Conservation (phyloP, 2,797 vertebrate species). For the Garrulus glandarius region DNA sequence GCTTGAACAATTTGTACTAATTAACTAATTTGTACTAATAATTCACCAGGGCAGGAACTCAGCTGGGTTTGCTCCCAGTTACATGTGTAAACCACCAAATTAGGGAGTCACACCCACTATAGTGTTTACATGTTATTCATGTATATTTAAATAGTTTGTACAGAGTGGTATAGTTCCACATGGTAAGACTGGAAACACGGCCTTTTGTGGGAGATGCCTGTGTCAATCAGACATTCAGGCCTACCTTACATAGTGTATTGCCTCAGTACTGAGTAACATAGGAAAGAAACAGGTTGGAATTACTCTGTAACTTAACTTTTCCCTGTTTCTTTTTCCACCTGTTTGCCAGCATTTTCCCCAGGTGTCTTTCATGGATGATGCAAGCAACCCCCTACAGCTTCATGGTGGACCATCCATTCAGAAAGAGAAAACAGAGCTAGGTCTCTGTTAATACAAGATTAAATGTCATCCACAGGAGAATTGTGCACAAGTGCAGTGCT, state of each 20-base stretch:
- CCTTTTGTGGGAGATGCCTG: background rate
- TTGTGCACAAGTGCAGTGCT: background rate
- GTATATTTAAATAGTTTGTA: background rate
- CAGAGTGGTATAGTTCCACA: background rate
- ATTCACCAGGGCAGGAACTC: background rate
- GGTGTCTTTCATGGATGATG: background rate
- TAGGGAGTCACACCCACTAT: background rate
- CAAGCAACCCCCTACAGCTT: background rate
- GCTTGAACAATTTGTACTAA: background rate
- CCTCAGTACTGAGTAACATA: background rate
- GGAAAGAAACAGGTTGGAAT: background rate
- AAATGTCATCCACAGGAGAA: background rate
- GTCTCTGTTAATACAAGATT: background rate
- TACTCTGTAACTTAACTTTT: background rate
- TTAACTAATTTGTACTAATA: background rate
- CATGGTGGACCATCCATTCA: background rate
- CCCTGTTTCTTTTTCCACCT: background rate
- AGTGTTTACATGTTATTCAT: background rate
- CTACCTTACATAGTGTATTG: background rate
- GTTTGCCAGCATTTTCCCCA: background rate
- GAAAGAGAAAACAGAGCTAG: background rate
- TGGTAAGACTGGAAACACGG: rapidly evolving
- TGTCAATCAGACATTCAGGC: background rate
- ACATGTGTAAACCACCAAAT: background rate
- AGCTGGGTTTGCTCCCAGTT: background rate